A percentile compares a stretch with the other conserved stretches of the same genome.
phyloP scores from a whole-genome alignment of 2,113 vertebrate genomes.

The Boulengeromyrus knoepffleri region DNA sequence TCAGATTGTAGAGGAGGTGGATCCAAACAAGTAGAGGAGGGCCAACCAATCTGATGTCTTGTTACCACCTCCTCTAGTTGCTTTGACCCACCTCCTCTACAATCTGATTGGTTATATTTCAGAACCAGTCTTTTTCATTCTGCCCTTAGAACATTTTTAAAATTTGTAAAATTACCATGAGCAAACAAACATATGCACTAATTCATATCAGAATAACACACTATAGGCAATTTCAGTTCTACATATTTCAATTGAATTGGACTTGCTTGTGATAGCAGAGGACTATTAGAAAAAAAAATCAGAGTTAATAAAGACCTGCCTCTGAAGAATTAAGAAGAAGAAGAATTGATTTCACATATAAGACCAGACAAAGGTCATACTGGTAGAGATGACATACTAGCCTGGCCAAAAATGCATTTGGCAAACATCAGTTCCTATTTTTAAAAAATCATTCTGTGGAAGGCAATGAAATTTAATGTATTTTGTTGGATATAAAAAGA shows the following conservation, averaged over 20 bases:
- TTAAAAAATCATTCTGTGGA: neutral
- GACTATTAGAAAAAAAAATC: neutral
- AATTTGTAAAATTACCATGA: neutral
- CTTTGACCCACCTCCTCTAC: too few relatives aligned
- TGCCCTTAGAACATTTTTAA: too few relatives aligned
- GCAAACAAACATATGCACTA: neutral
- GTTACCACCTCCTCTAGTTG: too few relatives aligned
- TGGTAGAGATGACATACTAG: neutral
- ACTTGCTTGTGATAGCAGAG: neutral
- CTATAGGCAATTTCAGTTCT: neutral
- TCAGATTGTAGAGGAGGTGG: too few relatives aligned
- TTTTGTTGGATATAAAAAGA: neutral
- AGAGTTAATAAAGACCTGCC: neutral
- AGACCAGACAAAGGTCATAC: neutral
- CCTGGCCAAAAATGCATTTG: neutral
- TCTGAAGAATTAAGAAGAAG: neutral
- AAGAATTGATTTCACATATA: neutral
- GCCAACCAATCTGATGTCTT: too few relatives aligned
- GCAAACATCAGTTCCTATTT: neutral
- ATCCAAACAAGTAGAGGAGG: too few relatives aligned
- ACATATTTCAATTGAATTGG: neutral
- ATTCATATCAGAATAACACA: neutral
- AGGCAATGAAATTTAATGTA: neutral
- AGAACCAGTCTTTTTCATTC: too few relatives aligned
- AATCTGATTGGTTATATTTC: too few relatives aligned